These are phyloP conservation scores for Urocolius indicus DNA, from an alignment of 2,113 vertebrate genomes.

Conservation along the genomic window DNA sequence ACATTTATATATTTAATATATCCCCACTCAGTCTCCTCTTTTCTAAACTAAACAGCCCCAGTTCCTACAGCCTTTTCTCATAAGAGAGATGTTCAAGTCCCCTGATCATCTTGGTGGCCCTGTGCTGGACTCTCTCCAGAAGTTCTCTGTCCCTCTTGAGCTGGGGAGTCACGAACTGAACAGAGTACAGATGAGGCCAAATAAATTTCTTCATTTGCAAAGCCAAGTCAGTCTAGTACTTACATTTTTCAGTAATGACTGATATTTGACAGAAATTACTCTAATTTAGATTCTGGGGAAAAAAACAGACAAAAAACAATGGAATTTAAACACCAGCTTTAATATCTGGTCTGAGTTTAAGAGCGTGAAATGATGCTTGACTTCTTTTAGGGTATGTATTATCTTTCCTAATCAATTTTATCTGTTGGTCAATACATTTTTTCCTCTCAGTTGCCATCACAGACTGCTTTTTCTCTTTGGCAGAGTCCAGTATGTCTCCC, in stretches of 20 bases:
- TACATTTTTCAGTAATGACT: not conserved
- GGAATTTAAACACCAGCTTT: not conserved
- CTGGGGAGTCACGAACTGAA: no score
- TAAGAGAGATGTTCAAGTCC: no score
- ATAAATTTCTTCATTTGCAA: not conserved
- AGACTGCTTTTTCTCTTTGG: not conserved
- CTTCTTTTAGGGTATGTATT: not conserved
- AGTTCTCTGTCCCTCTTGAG: no score
- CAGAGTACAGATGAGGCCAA: no score
- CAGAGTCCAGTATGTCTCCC: rapidly evolving
- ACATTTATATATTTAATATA: no score
- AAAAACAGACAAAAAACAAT: not conserved
- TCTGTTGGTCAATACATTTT: not conserved
- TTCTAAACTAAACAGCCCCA: no score
- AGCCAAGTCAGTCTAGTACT: not conserved
- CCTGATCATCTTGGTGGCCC: no score
- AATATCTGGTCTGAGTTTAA: not conserved
- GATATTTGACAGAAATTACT: not conserved
- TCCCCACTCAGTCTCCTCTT: no score
- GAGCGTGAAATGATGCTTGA: not conserved
- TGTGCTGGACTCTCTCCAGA: no score
- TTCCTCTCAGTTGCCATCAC: not conserved
- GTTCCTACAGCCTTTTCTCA: no score
- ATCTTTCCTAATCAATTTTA: not conserved
- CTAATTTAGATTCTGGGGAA: not conserved